A percentile compares a stretch with the other conserved stretches of the same genome.
Evolutionary conservation across 2,888 invertebrate genomes (phyloP).

Genomic region (Steinernema scapterisci): DNA sequence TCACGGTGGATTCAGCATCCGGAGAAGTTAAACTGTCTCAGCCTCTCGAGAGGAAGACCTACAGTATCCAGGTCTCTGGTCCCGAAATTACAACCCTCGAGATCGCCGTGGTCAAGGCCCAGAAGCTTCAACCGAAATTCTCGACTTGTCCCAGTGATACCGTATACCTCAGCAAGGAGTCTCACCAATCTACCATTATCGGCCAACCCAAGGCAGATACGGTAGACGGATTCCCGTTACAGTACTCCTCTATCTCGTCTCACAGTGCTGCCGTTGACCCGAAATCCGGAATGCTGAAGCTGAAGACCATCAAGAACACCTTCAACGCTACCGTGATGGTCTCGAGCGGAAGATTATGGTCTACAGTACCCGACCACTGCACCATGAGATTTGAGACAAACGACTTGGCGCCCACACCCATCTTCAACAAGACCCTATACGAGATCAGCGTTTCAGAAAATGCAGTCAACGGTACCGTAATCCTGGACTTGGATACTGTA

Average conservation of each 20-base stretch:
- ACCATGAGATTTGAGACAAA: not conserved
- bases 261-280: not conserved
- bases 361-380: slow-evolving; percentile 17
- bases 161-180: not conserved
- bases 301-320: not conserved
- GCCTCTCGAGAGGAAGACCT: not conserved
- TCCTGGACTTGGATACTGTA: not conserved
- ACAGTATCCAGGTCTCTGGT: not conserved
- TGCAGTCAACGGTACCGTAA: not conserved
- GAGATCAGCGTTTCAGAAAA: not conserved
- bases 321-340: slow-evolving; percentile 18
- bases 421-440: not conserved
- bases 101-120: not conserved
- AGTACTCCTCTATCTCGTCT: not conserved
- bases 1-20: not conserved
- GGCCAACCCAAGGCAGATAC: not conserved
- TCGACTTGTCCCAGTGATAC: not conserved
- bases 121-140: slow-evolving; percentile 14
- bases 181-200: not conserved
- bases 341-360: not conserved
- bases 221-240: not conserved
- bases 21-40: not conserved
- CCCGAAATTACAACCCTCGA: not conserved
- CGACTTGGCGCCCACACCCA: slow-evolving; percentile 4
- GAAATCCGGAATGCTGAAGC: not conserved